Evolutionary conservation across 1,140 invertebrate species (phyloP), one percentile per base, ranked within the genome.

Genomic region (Steinernema khuongi): DNA sequence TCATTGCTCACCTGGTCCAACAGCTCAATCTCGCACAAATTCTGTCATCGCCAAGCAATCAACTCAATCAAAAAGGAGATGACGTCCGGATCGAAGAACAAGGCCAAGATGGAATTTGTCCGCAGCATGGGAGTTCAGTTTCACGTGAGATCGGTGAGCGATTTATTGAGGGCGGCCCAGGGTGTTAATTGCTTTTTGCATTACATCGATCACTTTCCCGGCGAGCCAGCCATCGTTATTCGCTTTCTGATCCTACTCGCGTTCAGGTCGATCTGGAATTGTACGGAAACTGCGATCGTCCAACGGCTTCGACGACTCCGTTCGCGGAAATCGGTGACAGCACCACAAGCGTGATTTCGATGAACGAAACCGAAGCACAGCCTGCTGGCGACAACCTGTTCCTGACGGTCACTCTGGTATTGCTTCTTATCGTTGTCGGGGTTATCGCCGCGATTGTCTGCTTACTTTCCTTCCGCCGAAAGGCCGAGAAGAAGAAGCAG

Each of bases 21-120:
- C 72, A 77, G 74, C 68, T 31, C 73, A 1, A 44, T 77, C 18
- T 73, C 75, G 43, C 67, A 77, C 68, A 75, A 77, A 32, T 72
- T 77, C 67, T 77, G 76, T 33, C 31, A 44, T 41, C 50, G 75
- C 33, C 19, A 4, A n/a, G 71, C 68, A 11, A 67, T 77, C 50
- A 67, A 73, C 41, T 18, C 29, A 1, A 75, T 77, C 71, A 72
- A 60, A 26, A 33, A 29, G 0, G 43, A 50, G 29, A 77, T 77
- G 76, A 32, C 75, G n/a, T 67, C 43, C 29, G 72, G 69, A 68
- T 33, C 72, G n/a, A 75, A 70, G 22, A 73, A 74, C 36, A 75
- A 44, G 70, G 75, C 68, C 1, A 77, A 70, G 30, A 66, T 60
- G 1, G 68, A 72, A 28, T 77, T 77, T 31, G 74, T 68, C 19